Percentiles rank a stretch among this genome's conserved stretches.
Evolutionary conservation across 1,140 invertebrate genomes (phyloP).

Genomic region (Caenorhabditis latens): DNA sequence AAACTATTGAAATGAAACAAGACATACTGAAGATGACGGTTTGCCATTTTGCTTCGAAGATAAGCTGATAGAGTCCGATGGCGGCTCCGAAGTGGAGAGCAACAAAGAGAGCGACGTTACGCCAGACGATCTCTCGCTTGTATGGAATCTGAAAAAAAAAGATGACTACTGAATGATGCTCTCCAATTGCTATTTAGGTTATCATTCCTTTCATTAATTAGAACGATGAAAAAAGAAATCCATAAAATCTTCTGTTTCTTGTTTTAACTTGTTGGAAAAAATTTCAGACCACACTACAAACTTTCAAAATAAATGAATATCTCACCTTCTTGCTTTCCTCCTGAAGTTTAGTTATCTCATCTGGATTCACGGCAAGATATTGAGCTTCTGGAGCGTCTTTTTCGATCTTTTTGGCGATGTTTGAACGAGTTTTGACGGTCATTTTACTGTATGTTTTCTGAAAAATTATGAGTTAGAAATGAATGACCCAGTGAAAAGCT

Average conservation of each 20-base stretch:
- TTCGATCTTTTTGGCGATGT: slow-evolving; percentile 28
- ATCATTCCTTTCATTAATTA: too few relatives aligned
- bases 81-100: slow-evolving; percentile 88
- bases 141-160: slow-evolving; percentile 63
- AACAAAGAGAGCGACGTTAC: slow-evolving; percentile 88
- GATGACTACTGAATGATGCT: too few relatives aligned
- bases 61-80: slow-evolving; percentile 86
- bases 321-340: slow-evolving; percentile 69
- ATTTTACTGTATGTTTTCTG: slow-evolving; percentile 41
- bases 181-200: too few relatives aligned
- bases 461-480: neutral
- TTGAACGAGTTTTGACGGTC: slow-evolving; percentile 48
- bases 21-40: slow-evolving; percentile 71
- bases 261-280: too few relatives aligned
- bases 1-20: slow-evolving; percentile 1
- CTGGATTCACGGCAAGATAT: slow-evolving; percentile 54
- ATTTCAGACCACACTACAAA: too few relatives aligned
- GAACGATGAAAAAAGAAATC: too few relatives aligned
- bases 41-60: slow-evolving; percentile 85
- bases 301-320: neutral
- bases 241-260: too few relatives aligned
- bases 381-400: slow-evolving; percentile 38
- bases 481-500: neutral
- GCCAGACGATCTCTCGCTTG: slow-evolving; percentile 87
- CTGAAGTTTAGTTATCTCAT: slow-evolving; percentile 69